Conservation (phyloP, 1,140 invertebrate species). For the Marisa cornuarietis region DNA sequence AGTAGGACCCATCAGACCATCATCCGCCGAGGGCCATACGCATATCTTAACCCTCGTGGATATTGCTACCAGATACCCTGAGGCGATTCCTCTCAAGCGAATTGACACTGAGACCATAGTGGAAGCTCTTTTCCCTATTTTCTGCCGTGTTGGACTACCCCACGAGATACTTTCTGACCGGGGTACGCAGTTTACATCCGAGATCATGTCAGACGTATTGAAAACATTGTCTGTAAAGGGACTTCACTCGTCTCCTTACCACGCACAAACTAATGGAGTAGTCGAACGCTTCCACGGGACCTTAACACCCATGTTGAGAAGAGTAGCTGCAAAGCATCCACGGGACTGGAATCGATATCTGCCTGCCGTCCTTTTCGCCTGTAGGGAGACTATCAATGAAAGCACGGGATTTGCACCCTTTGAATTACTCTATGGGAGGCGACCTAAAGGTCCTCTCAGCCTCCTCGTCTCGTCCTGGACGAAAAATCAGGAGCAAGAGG, state of each 20-base stretch:
- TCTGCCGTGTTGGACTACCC: conserved; percentile 63
- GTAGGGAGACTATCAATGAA: conserved; percentile 22
- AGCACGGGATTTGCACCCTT: conserved; percentile 25
- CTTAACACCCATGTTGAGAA: conserved; percentile 43
- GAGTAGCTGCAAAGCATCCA: conserved; percentile 39
- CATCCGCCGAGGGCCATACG: conserved; percentile 30
- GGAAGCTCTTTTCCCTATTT: conserved; percentile 42
- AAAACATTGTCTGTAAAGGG: conserved; percentile 31
- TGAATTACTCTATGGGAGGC: conserved; percentile 23
- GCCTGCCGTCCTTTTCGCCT: conserved; percentile 21
- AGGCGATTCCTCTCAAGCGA: no score
- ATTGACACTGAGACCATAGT: no score
- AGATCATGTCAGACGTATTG: conserved; percentile 27
- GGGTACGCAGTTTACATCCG: conserved; percentile 33
- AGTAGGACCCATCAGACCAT: conserved; percentile 30
- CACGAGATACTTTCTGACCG: conserved; percentile 38
- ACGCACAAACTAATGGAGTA: conserved; percentile 32
- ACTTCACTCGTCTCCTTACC: conserved; percentile 28
- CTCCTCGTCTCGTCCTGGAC: conserved; percentile 43
- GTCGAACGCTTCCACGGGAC: conserved; percentile 50
- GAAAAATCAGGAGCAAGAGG: conserved; percentile 25
- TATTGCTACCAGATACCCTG: no score
- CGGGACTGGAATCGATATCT: conserved; percentile 58
- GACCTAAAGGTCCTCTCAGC: conserved; percentile 11
- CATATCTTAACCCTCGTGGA: conserved; percentile 37